Evolutionary conservation across 2,888 invertebrate genomes (phyloP), one percentile per base, ranked within the genome.

Genomic region (Pemphredon lugubris): DNA sequence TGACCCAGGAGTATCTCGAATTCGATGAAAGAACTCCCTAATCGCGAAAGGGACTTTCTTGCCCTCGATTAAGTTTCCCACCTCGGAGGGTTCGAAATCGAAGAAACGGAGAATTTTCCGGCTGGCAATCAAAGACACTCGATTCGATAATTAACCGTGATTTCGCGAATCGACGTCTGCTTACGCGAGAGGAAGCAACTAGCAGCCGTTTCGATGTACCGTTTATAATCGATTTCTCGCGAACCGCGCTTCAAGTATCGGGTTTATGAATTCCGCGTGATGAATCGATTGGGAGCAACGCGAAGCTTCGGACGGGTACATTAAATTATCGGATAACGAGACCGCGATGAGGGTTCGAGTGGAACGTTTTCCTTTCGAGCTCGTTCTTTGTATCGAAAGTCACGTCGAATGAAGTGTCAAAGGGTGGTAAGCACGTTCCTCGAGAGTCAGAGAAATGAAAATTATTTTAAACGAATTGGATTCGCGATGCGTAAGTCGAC

Each of bases 291-390:
- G 40, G 5, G 40, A 40, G 11, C 11, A 18, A n/a, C n/a, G n/a
- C n/a, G n/a, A n/a, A n/a, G n/a, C 18, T 44, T 13, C 13, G 30
- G 14, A 14, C 26, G 37, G 47, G 39, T 40, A 50, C 58, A n/a
- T 48, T 48, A 30, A 50, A 47, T 59, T 48, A 26, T 51, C 53
- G 57, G 42, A 58, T 69, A 55, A 69, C 65, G 58, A 21, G 65
- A 65, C 55, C 65, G 50, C 58, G 53, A 34, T 26, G 69, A 54
- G 44, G 34, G 34, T 34, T 34, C 26, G 7, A 3, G 26, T 26
- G 3, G 26, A 26, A 26, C 3, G 26, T 26, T 26, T 26, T 26
- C 26, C 26, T 3, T 26, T 5, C 26, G 4, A 7, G 26, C 26
- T 26, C 7, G 7, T 7, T 3, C 4, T 26, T 26, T 26, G 7